Evolutionary conservation across 2,888 invertebrate genomes (phyloP), one percentile per base, ranked within the genome.

Genomic region (Sialis lutaria): DNA sequence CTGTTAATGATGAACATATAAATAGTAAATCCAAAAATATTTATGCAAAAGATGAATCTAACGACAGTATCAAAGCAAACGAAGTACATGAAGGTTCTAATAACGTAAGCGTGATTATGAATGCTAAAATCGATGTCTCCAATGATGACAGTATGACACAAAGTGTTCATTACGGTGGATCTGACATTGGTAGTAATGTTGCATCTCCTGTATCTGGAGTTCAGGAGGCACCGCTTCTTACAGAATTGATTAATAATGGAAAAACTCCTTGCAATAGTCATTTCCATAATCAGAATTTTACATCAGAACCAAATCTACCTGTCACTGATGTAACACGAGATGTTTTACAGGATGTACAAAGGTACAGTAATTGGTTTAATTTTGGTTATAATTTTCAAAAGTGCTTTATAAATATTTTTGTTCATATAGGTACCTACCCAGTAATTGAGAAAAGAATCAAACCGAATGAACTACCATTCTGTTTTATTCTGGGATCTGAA

Each of bases 321-420:
- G 48, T 42, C 31, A 41, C 48, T 31, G 70, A 69, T 52, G 67
- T 70, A 46, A 77, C 79, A 0, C 68, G 70, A 53, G 79, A 80
- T 54, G 75, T 79, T 42, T 63, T 80, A 22, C 75, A 78, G 55
- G 79, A 81, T 57, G 77, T 79, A 8, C 77, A 78, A 58, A 75
- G 78, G 79, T 79, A 32, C 9, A n/a, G 13, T 9, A 30, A 42
- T n/a, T n/a, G n/a, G n/a, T n/a, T n/a, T n/a, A n/a, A n/a, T 47
- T 12, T 13, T 13, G 9, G 22, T 44, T 13, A 40, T 10, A 9
- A 22, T 22, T 22, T 22, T 22, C 22, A 22, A 22, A 22, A 22
- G 22, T 22, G 22, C 22, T 22, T 22, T 22, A 22, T 22, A 22
- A 22, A 22, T 22, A 22, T 22, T 22, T 22, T 22, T 22, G 22